Percentiles rank a stretch among this genome's conserved stretches.
Evolutionary conservation across 2,888 invertebrate species (phyloP).

Genomic region (Allygus modestus): DNA sequence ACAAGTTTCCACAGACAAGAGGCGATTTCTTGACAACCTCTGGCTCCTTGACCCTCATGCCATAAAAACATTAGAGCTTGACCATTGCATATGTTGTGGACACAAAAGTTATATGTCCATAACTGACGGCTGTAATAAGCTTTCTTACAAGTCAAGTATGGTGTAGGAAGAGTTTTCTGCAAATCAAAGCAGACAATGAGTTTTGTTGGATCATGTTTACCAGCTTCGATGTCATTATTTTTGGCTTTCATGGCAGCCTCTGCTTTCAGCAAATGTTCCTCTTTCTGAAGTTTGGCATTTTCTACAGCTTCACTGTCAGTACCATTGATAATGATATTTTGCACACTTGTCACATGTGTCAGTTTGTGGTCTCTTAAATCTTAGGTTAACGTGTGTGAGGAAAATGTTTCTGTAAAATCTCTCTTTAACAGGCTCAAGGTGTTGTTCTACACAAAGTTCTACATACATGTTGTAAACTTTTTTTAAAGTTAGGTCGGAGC

Average conservation of each 20-base stretch:
- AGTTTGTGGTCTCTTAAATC: constrained; percentile 66
- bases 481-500: constrained; percentile 19
- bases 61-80: constrained; percentile 66
- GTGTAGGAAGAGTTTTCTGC: constrained; percentile 67
- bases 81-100: constrained; percentile 62
- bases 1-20: constrained; percentile 67
- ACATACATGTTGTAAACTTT: constrained; percentile 37
- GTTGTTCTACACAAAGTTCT: constrained; percentile 50
- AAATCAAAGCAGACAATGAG: constrained; percentile 67
- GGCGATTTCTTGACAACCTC: constrained; percentile 67
- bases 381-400: constrained; percentile 56
- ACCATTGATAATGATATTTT: constrained; percentile 33
- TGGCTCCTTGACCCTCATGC: constrained; percentile 67
- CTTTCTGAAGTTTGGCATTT: constrained; percentile 12
- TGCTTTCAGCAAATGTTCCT: constrained; percentile 50
- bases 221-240: not conserved
- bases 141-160: constrained; percentile 64
- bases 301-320: not conserved
- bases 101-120: constrained; percentile 68
- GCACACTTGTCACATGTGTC: constrained; percentile 62
- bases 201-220: constrained; percentile 42
- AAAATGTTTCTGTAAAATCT: constrained; percentile 62
- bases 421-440: constrained; percentile 43
- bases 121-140: constrained; percentile 67
- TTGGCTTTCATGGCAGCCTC: constrained; percentile 52